Evolutionary conservation across 2,888 invertebrate genomes (phyloP), one percentile per base, ranked within the genome.

Genomic region (Ectropis crepuscularia): DNA sequence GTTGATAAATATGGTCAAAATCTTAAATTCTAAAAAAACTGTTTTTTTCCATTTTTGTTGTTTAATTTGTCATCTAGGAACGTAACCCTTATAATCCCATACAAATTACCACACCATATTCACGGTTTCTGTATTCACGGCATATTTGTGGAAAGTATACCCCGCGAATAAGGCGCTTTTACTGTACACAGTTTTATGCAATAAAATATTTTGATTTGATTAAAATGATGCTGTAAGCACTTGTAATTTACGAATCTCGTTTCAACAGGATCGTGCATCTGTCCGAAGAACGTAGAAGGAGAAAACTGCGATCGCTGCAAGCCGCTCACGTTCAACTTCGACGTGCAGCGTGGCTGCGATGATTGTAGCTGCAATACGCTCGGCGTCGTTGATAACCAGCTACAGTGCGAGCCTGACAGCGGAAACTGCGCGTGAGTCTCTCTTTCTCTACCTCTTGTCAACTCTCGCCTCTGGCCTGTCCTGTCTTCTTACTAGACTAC

Each of bases 331-430:
- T 99, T 97, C 81, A 98, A 98, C 47, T 98, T 96, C 82, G 97
- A 99, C 92, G 96, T 97, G 47, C 95, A 98, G 58, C 97, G 98
- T 76, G 99, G 99, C 6, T 99, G 99, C 85, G 97, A 98, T 86
- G 96, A 97, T 69, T 99, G 99, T 84, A 96, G 96, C 78, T 99
- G 99, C 85, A 95, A 97, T 77, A 95, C 95, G 0, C 87, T 96
- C 42, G 99, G 99, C 6, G 97, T 98, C 0, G 86, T 95, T 47
- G 88, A 93, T 69, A 95, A 96, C 42, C 95, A 96, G 70, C 86
- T 97, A 59, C 98, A 98, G 78, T 99, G 99, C 83, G 97, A 99
- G 80, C 93, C 97, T 2, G 92, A 95, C 57, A 97, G 94, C 73
- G 99, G 99, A 8, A 96, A 95, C 73, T 99, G 99, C 92, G 89